Conservation (phyloP, 1,140 invertebrate genomes). For the Brachionus calyciflorus region DNA sequence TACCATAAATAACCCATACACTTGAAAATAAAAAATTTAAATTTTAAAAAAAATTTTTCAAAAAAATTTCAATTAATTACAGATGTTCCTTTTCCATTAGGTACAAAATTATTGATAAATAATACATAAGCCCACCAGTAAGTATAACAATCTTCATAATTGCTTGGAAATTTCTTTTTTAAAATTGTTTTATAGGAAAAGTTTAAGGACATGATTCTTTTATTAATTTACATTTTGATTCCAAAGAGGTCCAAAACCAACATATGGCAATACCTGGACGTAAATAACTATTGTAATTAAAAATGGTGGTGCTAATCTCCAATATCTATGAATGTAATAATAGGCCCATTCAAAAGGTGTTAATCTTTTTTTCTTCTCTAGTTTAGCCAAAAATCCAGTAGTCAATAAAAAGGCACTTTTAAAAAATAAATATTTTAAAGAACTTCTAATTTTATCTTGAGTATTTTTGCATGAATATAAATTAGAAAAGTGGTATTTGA, state of each 20-base stretch:
- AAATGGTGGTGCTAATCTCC: constrained; percentile 38
- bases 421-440: background rate
- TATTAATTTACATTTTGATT: background rate
- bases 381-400: background rate
- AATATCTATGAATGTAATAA: constrained; percentile 40
- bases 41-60: background rate
- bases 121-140: constrained; percentile 81
- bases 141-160: constrained; percentile 63
- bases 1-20: constrained; percentile 74
- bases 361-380: constrained; percentile 16
- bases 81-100: constrained; percentile 61
- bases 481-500: no score
- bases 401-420: constrained; percentile 44
- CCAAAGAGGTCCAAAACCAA: constrained; percentile 44
- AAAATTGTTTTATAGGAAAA: background rate
- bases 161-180: constrained; percentile 29
- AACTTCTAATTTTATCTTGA: no score
- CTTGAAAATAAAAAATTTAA: constrained; percentile 58
- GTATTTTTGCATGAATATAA: no score
- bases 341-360: constrained; percentile 40
- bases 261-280: constrained; percentile 1
- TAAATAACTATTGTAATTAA: constrained; percentile 20
- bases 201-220: background rate
- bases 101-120: constrained; percentile 79
- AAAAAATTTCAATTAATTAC: background rate